phyloP scores from a whole-genome alignment of 2,113 vertebrate species.

The Leptobrachium ailaonicum region DNA sequence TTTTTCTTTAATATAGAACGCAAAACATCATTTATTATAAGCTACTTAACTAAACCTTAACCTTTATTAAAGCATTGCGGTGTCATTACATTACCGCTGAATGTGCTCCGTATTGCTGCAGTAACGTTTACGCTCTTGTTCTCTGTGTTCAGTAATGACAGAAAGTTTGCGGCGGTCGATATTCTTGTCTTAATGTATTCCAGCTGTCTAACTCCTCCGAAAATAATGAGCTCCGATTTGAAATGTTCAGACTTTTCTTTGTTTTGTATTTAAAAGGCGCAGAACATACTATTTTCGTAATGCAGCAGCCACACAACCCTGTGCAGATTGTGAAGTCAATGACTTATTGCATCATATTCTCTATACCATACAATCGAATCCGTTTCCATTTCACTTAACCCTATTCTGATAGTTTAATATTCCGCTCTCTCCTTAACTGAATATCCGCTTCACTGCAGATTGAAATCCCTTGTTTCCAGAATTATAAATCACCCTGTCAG shows the following conservation, averaged over 20 bases:
- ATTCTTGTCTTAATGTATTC: too few relatives aligned
- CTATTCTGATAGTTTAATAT: slow-evolving; percentile 45
- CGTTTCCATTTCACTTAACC: slow-evolving; percentile 50
- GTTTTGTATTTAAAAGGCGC: not conserved
- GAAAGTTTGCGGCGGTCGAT: too few relatives aligned
- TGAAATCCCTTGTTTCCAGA: slow-evolving; percentile 42
- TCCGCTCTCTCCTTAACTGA: slow-evolving; percentile 28
- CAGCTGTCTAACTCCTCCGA: too few relatives aligned
- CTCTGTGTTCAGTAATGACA: too few relatives aligned
- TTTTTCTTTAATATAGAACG: too few relatives aligned
- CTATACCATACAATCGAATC: slow-evolving; percentile 30
- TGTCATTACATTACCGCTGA: too few relatives aligned
- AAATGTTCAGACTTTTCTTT: slow-evolving; percentile 9
- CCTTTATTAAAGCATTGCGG: too few relatives aligned
- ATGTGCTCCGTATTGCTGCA: too few relatives aligned
- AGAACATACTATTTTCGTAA: slow-evolving; percentile 12
- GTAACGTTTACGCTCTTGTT: too few relatives aligned
- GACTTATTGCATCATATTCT: slow-evolving; percentile 36
- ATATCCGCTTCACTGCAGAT: slow-evolving; percentile 43
- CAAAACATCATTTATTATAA: too few relatives aligned
- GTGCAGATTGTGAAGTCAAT: slow-evolving; percentile 35
- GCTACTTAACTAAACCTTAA: too few relatives aligned
- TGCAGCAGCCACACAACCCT: not conserved
- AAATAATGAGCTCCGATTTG: not conserved
- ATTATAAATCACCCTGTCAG: slow-evolving; percentile 44